Conservation (phyloP, 2,113 vertebrate species). For the Aphelocoma coerulescens region DNA sequence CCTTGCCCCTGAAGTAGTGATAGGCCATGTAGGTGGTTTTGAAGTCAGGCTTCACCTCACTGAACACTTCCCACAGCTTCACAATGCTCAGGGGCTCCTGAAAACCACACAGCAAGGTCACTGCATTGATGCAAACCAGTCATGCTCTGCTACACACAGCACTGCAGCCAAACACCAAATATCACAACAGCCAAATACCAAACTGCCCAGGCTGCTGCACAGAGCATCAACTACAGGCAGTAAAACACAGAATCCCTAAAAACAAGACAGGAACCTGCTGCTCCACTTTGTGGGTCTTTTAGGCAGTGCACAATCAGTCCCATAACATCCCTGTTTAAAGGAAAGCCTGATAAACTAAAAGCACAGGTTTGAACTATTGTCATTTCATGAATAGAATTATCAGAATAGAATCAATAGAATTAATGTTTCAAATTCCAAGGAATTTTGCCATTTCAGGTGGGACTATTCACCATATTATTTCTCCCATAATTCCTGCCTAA, state of each 20-base stretch:
- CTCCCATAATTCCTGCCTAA: neutral
- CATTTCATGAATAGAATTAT: neutral
- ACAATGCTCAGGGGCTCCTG: constrained; percentile 80
- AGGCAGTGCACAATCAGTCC: neutral
- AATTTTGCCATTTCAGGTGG: neutral
- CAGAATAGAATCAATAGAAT: neutral
- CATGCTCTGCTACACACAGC: neutral
- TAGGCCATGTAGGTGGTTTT: constrained; percentile 84
- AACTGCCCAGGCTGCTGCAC: neutral
- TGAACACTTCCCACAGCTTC: constrained; percentile 83
- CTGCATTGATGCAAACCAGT: neutral
- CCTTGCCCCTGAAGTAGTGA: constrained; percentile 88
- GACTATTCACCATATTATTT: neutral
- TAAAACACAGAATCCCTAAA: neutral
- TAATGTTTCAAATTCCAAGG: neutral
- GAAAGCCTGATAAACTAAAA: neutral
- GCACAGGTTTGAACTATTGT: neutral
- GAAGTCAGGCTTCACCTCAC: constrained; percentile 76
- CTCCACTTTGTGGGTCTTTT: neutral
- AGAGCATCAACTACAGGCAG: neutral
- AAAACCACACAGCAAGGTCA: neutral
- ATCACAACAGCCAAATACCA: neutral
- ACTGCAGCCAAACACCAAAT: neutral
- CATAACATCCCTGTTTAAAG: neutral
- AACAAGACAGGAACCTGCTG: neutral